Evolutionary conservation across 2,797 vertebrate genomes (phyloP).

Genomic region (Anomalospiza imberbis): DNA sequence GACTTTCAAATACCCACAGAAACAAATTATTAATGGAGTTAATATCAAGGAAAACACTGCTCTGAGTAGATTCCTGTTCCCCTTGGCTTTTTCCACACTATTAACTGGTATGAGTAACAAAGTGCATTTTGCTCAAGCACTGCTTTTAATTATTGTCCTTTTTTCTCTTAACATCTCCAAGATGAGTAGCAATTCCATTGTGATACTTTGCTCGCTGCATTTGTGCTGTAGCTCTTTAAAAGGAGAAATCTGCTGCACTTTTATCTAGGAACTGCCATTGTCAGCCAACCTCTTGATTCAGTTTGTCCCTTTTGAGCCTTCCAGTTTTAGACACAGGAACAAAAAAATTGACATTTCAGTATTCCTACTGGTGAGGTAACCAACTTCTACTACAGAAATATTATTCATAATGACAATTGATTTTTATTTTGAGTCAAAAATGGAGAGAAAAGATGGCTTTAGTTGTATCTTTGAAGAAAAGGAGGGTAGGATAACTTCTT

Average conservation of each 20-base stretch:
- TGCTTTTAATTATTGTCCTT: background rate
- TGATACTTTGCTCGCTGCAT: background rate
- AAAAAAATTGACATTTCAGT: background rate
- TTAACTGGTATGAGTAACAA: background rate
- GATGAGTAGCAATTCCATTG: background rate
- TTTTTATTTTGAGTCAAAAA: background rate
- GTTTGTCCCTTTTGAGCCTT: background rate
- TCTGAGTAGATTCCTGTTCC: background rate
- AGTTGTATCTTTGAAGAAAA: background rate
- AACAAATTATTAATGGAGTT: background rate
- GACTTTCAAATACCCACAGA: background rate
- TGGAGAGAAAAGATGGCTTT: fast-evolving
- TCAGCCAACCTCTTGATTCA: background rate
- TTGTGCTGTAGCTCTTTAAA: background rate
- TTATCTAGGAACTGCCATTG: background rate
- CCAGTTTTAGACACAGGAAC: background rate
- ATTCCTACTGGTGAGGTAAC: background rate
- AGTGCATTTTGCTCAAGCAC: background rate
- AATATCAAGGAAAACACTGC: background rate
- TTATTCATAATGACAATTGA: background rate
- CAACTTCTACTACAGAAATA: background rate
- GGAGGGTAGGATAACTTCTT: background rate
- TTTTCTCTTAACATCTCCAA: background rate
- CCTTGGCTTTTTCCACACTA: background rate
- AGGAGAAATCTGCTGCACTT: background rate